Base-by-base conservation (phyloP, 1,140 invertebrate species). In the Danaus melanippus region DNA sequence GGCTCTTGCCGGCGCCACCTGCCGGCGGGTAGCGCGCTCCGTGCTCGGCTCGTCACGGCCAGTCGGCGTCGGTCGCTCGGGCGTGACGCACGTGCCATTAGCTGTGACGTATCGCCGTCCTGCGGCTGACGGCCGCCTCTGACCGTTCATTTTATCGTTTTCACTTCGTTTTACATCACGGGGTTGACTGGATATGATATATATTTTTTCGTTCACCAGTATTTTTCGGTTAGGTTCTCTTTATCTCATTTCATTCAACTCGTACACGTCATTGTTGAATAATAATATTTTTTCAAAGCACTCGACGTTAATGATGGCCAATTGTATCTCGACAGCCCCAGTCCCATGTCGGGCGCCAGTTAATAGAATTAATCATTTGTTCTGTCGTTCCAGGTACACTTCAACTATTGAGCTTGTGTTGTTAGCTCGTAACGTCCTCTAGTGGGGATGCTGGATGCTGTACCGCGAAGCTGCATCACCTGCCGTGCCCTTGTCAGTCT, bases 401-500 rank as follows among this genome's bases (percentile, higher is more conserved):
- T 32, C 21, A 32, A 32, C 5, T 32, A 32, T 32, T 8, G 21
- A 32, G 21, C 7, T 32, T 0, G 21, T 7, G 15, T 15, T 7
- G 15, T 15, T 15, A 15, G 15, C 15, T 15, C 15, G 15, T 32
- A 32, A 8, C 6, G 21, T 32, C 7, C 2, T 32, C 15, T 15
- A 3, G 21, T 32, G 7, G 21, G 2, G 6, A 7, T 7, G 21
- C 21, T 32, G 21, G 21, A 32, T 7, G 21, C 21, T 32, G 21
- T 32, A 5, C 15, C 15, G 3, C 15, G 21, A 8, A 32, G 21
- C 21, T 32, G 15, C 21, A 32, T 32, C 21, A 32, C 21, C 21
- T 54, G 70, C 56, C 65, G 74, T 61, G 71, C 79, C 82, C 82
- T 85, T 85, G 74, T 85, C 82, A 85, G 81, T 84, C 76, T 75